Base-by-base conservation (phyloP, 1,140 invertebrate genomes). In the Trypoxylus dichotomus region DNA sequence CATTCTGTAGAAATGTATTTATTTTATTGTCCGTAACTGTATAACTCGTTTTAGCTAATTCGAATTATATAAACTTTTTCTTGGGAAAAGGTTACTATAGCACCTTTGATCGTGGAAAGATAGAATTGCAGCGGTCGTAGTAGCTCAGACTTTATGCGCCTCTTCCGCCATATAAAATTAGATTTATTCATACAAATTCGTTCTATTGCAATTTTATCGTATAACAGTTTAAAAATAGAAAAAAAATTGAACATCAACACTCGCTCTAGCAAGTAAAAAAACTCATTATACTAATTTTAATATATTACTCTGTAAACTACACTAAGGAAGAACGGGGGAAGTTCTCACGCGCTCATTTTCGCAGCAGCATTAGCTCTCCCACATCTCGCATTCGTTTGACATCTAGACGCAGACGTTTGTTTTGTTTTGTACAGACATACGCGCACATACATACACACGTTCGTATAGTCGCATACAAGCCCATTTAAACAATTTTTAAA, bases 271-370 rank as follows among this genome's bases (percentile, higher is more conserved):
- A 81, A 78, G 81, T 82, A 82, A 79, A 82, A 75, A 82, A 82
- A 82, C 73, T 81, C 76, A 77, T 82, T 78, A 80, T 68, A 79
- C 79, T 79, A 81, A 81, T 79, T 75, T 82, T 79, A 82, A 82
- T 82, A 82, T 82, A 82, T 82, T 82, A 82, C 81, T 82, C 81
- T 82, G 81, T 81, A 76, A 78, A 77, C 80, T 82, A 82, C 72
- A 77, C 79, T 81, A 82, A 79, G 77, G 54, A 80, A 78, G 80
- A 79, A 77, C 76, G 68, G 63, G 80, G 79, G 77, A 43, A 32
- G 47, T 41, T 71, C 47, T 43, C 29, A 29, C 58, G 25, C 43
- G 32, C 47, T 15, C 73, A 63, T 63, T 63, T 41, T 68, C 60
- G 10, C 60, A 74, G 3, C 29, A 15, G 10, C 32, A 11, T n/a